Base-by-base conservation (phyloP, 2,888 invertebrate genomes). In the Eilema depressum region DNA sequence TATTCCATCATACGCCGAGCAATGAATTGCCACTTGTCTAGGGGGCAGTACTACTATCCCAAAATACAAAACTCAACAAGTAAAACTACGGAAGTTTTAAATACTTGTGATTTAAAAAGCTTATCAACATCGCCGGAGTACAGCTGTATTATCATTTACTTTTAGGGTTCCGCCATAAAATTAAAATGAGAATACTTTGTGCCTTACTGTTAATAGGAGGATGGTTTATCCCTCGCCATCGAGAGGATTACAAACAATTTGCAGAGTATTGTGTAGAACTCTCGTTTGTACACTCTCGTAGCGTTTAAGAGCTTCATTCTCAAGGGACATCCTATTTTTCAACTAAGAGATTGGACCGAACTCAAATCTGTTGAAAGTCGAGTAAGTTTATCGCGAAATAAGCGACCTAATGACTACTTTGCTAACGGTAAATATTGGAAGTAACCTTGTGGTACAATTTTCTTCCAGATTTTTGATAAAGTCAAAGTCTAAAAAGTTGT, bases 161-260 rank as follows among this genome's bases (percentile, higher is more conserved):
- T 26, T 64, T 64, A 64, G 26, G 53, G 64, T 64, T 28, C 64
- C 28, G 41, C 20, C 53, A 63, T 64, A 28, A 47, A 64, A 28
- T 53, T 64, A n/a, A 47, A 64, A 53, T 47, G 64, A 53, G 53
- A 14, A 63, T 23, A 53, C 53, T 53, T 64, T 26, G 53, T 64
- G 26, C 37, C 14, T 63, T 25, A 63, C 25, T 25, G 63, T 25
- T 37, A 63, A 25, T 37, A 37, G 37, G 37, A 20, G 25, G 63
- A 20, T 37, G 37, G 62, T 59, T 25, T 3, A 30, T 33, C 37
- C 17, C 17, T 41, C 10, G 37, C 25, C 37, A 41, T 63, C 25
- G 1, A 37, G 63, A 37, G 25, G 17, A 63, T 37, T 63, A 23
- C 4, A 63, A 63, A 25, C 25, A 63, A 63, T 63, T 41, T 37